Percentiles rank a stretch among this genome's conserved stretches.
Evolutionary conservation across 1,140 invertebrate genomes (phyloP).

Genomic region (Zaprionus ornatus): DNA sequence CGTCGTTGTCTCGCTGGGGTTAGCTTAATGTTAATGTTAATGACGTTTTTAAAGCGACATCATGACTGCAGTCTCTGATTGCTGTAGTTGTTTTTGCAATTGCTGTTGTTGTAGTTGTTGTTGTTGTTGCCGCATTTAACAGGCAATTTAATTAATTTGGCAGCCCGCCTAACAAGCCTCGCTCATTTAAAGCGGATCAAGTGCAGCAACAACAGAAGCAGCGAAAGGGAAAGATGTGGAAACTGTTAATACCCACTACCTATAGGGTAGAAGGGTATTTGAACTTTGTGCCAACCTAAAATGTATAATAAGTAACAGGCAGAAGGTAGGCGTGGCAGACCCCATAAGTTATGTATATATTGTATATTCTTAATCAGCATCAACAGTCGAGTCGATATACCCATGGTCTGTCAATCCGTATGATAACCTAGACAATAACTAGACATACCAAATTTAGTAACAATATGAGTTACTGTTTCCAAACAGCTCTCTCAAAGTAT

Average conservation of each 20-base stretch:
- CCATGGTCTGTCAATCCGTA: too few species aligned
- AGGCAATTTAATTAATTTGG: conserved; percentile 56
- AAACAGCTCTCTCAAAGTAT: too few species aligned
- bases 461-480: too few species aligned
- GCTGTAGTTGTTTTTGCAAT: conserved; percentile 2
- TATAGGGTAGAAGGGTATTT: too few species aligned
- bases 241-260: neutral
- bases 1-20: conserved; percentile 4
- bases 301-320: too few species aligned
- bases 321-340: too few species aligned
- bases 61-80: conserved; percentile 46
- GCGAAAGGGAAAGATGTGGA: conserved; percentile 11
- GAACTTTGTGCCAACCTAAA: too few species aligned
- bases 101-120: conserved; percentile 19
- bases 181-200: conserved; percentile 39
- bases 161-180: conserved; percentile 31
- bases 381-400: too few species aligned
- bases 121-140: conserved; percentile 29
- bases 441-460: too few species aligned
- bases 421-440: too few species aligned
- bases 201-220: conserved; percentile 21
- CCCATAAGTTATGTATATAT: too few species aligned
- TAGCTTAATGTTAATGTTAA: conserved; percentile 73
- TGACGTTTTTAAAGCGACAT: conserved; percentile 73
- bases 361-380: too few species aligned